Conservation (phyloP, 2,113 vertebrate genomes). For the Callocephalon fimbriatum region DNA sequence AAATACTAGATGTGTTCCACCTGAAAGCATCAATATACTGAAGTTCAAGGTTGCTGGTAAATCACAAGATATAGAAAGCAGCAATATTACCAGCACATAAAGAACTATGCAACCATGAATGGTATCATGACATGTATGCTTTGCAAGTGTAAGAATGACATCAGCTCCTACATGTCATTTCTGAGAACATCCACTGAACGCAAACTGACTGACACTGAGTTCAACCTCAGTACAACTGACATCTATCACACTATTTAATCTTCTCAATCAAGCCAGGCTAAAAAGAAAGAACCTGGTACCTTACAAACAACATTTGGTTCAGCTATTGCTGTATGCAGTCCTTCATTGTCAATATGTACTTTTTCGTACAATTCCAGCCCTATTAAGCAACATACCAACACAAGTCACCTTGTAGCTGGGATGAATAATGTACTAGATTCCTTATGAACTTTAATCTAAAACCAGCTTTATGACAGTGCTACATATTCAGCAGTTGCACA, state of each 20-base stretch:
- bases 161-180: not conserved
- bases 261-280: not conserved
- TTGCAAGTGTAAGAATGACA: not conserved
- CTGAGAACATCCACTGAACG: not conserved
- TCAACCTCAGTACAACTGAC: not conserved
- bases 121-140: not conserved
- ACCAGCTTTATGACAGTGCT: not conserved
- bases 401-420: not conserved
- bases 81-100: not conserved
- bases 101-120: not conserved
- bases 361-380: not conserved
- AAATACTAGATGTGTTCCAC: not conserved
- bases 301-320: not conserved
- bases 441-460: not conserved
- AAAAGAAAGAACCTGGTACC: not conserved
- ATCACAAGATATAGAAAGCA: not conserved
- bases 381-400: not conserved
- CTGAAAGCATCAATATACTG: not conserved
- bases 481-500: not conserved
- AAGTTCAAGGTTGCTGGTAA: not conserved
- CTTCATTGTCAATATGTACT: not conserved
- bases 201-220: rapidly evolving
- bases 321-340: not conserved
- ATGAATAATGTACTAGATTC: not conserved
- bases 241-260: not conserved